Evolutionary conservation across 2,113 vertebrate genomes (phyloP).

Genomic region (Eulacestoma nigropectus): DNA sequence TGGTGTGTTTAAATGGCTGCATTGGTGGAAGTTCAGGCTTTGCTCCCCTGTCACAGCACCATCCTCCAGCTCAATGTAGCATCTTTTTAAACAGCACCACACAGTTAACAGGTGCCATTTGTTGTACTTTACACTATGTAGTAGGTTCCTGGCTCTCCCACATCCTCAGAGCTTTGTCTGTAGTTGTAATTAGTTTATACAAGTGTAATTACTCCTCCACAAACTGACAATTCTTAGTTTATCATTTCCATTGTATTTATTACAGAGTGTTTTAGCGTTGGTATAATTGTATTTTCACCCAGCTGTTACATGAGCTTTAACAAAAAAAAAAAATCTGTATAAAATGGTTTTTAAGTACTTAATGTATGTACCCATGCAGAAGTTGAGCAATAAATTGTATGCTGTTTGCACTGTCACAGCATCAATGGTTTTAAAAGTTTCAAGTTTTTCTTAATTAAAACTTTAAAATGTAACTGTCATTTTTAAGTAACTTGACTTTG

Average conservation of each 20-base stretch:
- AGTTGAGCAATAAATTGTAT: conserved; percentile 94
- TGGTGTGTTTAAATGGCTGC: conserved; percentile 61
- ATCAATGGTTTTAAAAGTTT: conserved; percentile 77
- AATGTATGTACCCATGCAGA: conserved; percentile 85
- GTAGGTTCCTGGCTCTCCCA: conserved; percentile 69
- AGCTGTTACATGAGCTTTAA: conserved; percentile 92
- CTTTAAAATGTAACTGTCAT: neutral
- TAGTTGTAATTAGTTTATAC: conserved; percentile 75
- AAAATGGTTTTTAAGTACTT: conserved; percentile 79
- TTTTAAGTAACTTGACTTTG: neutral
- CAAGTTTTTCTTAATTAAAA: conserved; percentile 8
- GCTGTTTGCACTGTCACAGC: conserved; percentile 89
- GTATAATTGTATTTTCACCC: conserved; percentile 83
- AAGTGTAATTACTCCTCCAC: conserved; percentile 72
- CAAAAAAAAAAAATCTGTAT: conserved; percentile 80
- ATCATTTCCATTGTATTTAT: conserved; percentile 88
- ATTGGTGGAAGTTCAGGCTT: conserved; percentile 48
- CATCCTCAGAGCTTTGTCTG: conserved; percentile 67
- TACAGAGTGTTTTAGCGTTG: conserved; percentile 83
- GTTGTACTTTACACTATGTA: conserved; percentile 60
- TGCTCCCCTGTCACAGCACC: conserved; percentile 48
- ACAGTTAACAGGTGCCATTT: conserved; percentile 42
- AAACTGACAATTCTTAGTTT: conserved; percentile 75
- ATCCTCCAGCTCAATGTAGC: conserved; percentile 37
- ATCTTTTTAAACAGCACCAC: conserved; percentile 58